These are phyloP conservation scores for Oncorhynchus clarkii DNA, from an alignment of 2,113 vertebrate genomes.

Conservation along the genomic window DNA sequence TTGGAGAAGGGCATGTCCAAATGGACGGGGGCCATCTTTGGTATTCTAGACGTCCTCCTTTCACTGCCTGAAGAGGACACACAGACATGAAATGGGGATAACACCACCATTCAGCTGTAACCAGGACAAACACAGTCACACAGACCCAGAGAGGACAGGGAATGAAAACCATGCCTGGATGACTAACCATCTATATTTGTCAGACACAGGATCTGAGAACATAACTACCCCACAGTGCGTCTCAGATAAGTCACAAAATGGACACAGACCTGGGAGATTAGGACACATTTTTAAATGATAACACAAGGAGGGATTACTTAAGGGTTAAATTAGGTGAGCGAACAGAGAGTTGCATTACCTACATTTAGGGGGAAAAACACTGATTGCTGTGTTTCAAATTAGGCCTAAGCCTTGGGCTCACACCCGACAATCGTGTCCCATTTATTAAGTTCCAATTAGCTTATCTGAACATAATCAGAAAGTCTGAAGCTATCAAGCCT, in stretches of 20 bases:
- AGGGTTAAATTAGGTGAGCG: slow-evolving; percentile 67
- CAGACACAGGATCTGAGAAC: not conserved
- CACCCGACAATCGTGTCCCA: slow-evolving; percentile 46
- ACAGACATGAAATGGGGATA: slow-evolving; percentile 65
- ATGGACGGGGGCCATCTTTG: slow-evolving; percentile 94
- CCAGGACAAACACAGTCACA: slow-evolving; percentile 40
- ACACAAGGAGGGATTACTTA: slow-evolving; percentile 20
- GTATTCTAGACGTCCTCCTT: slow-evolving; percentile 86
- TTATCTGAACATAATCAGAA: slow-evolving; percentile 53
- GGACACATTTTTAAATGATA: slow-evolving; percentile 3
- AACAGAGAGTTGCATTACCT: slow-evolving; percentile 62
- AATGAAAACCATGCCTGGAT: not conserved
- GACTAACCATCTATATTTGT: too few relatives aligned
- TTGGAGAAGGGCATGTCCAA: slow-evolving; percentile 93
- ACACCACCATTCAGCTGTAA: slow-evolving; percentile 51
- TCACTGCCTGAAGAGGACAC: slow-evolving; percentile 85
- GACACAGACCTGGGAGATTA: not conserved
- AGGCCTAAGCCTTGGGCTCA: slow-evolving; percentile 49
- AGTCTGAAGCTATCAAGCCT: slow-evolving; percentile 57
- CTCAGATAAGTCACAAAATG: not conserved
- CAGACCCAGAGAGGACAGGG: not conserved
- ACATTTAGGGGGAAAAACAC: slow-evolving; percentile 17
- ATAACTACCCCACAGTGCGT: not conserved
- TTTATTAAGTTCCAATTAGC: slow-evolving; percentile 35
- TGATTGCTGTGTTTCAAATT: too few relatives aligned